phyloP scores from a whole-genome alignment of 2,113 vertebrate species.

The Ptychochromis oligacanthus region DNA sequence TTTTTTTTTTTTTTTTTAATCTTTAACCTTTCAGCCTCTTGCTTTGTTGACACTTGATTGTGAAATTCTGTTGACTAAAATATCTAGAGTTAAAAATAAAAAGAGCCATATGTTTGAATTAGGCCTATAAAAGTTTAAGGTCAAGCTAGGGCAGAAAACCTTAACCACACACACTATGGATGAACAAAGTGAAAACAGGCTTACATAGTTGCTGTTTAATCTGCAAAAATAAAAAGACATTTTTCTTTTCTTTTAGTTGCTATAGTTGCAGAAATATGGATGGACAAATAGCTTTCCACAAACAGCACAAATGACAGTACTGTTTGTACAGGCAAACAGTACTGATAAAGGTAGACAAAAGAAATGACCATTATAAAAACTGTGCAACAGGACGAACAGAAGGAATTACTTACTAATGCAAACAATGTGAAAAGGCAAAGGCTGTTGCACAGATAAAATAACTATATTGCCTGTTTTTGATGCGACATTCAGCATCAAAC shows the following conservation, averaged over 20 bases:
- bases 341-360: slow-evolving; percentile 4
- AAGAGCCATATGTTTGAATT: not conserved
- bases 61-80: too few relatives aligned
- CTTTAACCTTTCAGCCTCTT: not conserved
- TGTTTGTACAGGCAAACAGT: not conserved
- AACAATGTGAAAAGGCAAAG: slow-evolving; percentile 5
- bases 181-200: too few relatives aligned
- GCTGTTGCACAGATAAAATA: not conserved
- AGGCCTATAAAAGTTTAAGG: not conserved
- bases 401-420: not conserved
- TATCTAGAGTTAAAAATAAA: not conserved
- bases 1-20: too few relatives aligned
- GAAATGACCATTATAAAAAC: not conserved
- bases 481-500: not conserved
- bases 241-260: slow-evolving; percentile 14
- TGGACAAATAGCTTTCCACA: not conserved
- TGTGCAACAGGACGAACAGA: slow-evolving; percentile 5
- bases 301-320: not conserved
- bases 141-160: not conserved
- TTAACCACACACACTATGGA: not conserved
- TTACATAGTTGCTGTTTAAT: too few relatives aligned
- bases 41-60: not conserved
- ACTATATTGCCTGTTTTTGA: slow-evolving; percentile 8
- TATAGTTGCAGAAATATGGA: slow-evolving; percentile 34
- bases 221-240: not conserved